Evolutionary conservation across 2,113 vertebrate genomes (phyloP).

Genomic region (Eolophus roseicapilla): DNA sequence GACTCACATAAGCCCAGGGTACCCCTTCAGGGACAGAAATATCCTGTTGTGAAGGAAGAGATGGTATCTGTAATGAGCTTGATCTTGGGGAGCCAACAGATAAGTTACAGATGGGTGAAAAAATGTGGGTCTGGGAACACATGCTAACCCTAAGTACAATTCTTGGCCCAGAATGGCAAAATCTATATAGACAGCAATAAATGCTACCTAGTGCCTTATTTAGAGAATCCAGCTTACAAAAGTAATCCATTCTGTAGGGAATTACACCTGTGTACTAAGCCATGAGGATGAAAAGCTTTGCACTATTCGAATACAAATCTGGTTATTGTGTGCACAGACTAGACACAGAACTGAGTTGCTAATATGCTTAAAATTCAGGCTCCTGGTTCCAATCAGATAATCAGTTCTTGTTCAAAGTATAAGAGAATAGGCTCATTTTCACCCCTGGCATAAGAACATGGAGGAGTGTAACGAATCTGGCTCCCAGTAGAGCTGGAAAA

Average conservation of each 20-base stretch:
- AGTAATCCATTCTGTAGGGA: neutral
- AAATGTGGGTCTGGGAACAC: neutral
- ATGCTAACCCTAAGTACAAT: neutral
- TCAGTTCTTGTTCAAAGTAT: neutral
- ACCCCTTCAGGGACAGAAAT: neutral
- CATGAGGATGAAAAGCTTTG: conserved; percentile 31
- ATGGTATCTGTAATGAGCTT: neutral
- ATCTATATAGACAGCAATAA: neutral
- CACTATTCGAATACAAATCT: conserved; percentile 9
- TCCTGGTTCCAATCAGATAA: conserved; percentile 47
- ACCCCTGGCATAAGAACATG: neutral
- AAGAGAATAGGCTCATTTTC: conserved; percentile 44
- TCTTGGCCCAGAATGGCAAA: neutral
- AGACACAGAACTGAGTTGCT: conserved; percentile 4
- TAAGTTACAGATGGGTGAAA: neutral
- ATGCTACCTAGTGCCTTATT: neutral
- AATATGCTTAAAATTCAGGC: conserved; percentile 41
- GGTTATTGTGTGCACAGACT: conserved; percentile 16
- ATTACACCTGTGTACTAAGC: conserved; percentile 8
- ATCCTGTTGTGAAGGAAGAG: neutral
- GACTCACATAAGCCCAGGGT: neutral
- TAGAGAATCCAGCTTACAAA: neutral
- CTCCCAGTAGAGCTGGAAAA: conserved; percentile 6
- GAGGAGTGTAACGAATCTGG: neutral
- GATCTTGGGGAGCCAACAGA: neutral